Base-by-base conservation (phyloP, 2,888 invertebrate genomes). In the Nomada lathburiana region DNA sequence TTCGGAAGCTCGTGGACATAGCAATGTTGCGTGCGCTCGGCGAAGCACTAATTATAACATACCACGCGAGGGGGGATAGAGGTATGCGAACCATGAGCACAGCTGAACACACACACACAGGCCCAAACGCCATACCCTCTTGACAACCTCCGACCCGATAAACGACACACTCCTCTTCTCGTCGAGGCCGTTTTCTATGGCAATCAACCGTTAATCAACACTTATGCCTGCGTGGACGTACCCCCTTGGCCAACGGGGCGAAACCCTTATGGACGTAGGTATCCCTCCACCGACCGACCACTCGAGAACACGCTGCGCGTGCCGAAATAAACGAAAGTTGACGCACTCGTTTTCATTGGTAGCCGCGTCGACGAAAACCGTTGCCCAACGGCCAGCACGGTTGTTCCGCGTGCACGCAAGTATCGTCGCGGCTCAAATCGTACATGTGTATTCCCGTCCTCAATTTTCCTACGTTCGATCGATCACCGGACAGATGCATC, bases 11-110 rank as follows among this genome's bases (percentile, higher is more conserved):
- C 79, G 84, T 84, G 88, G 86, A 86, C 88, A 85, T 85, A 88
- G 88, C 85, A 78, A 89, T 89, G 88, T 86, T 87, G 86, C 88
- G 83, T 88, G 89, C 78, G 77, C 83, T 83, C 67, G 72, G 72
- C 75, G 82, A 64, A 82, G 79, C 83, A 85, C 91, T 92, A 92
- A 92, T 92, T 91, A 90, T 90, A 89, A 91, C 92, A 90, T 91
- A 91, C 90, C 90, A 86, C 55, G 86, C 72, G 86, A 82, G 89
- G 84, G 85, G 87, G 86, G 84, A 75, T 80, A 59, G 36, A 11
- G 89, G 86, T 86, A 90, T 90, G 89, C 85, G 77, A 80, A 82
- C 80, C 83, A 90, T 89, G 88, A 83, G 68, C 78, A 53, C 62
- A 26, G 80, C 69, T 74, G 42, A 84, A 75, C 78, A 71, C 80